Conservation (phyloP, 2,797 vertebrate genomes). For the Acipenser ruthenus region DNA sequence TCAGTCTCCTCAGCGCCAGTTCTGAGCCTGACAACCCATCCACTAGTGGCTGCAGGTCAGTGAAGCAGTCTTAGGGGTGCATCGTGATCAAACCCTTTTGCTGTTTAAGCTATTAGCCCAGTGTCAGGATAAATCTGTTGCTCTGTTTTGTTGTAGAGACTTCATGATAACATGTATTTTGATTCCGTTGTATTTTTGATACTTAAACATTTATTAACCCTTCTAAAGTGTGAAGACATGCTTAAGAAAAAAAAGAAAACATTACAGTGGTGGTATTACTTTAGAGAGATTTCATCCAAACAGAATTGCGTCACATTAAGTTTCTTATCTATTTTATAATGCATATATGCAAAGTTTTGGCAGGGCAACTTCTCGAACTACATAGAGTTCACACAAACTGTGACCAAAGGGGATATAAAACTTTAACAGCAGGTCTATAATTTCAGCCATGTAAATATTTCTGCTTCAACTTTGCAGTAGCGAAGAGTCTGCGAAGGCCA, state of each 20-base stretch:
- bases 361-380: too few relatives aligned
- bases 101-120: slow-evolving; percentile 28
- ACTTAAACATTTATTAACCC: too few relatives aligned
- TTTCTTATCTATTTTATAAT: too few relatives aligned
- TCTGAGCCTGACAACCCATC: slow-evolving; percentile 81
- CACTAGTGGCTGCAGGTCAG: slow-evolving; percentile 82
- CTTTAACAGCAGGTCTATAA: background rate
- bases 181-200: too few relatives aligned
- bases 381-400: too few relatives aligned
- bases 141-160: too few relatives aligned
- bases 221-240: too few relatives aligned
- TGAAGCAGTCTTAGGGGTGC: background rate
- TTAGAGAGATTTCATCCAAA: too few relatives aligned
- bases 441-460: background rate
- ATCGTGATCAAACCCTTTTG: background rate
- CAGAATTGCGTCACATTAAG: too few relatives aligned
- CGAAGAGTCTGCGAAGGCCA: slow-evolving; percentile 81
- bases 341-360: too few relatives aligned
- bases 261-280: too few relatives aligned
- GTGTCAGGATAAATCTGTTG: slow-evolving; percentile 1
- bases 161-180: background rate
- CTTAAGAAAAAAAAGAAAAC: too few relatives aligned
- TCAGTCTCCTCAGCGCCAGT: slow-evolving; percentile 73
- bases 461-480: slow-evolving; percentile 56
- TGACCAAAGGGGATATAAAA: background rate